Conservation (phyloP, 2,113 vertebrate species). For the Zosterops borbonicus region DNA sequence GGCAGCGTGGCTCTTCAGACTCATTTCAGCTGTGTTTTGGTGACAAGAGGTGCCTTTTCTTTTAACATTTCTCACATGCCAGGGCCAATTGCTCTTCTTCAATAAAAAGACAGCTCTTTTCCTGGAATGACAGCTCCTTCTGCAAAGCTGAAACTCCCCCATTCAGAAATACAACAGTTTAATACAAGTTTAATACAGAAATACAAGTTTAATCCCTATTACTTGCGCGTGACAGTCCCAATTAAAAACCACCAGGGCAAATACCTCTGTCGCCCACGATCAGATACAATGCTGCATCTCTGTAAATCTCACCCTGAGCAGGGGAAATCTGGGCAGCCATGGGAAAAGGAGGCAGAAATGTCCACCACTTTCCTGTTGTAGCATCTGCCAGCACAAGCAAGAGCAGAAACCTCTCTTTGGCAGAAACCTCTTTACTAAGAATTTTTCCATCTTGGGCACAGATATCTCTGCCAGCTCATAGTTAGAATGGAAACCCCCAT, state of each 20-base stretch:
- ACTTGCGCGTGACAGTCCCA: background rate
- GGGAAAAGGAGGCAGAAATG: background rate
- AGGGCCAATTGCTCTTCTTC: background rate
- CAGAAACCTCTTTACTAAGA: background rate
- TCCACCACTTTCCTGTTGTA: background rate
- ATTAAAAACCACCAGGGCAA: background rate
- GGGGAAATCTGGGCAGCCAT: background rate
- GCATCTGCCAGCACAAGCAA: background rate
- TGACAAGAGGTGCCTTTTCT: background rate
- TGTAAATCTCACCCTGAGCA: background rate
- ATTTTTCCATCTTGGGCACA: background rate
- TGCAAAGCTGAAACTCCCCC: background rate
- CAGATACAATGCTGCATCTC: background rate
- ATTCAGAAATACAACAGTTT: background rate
- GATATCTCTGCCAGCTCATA: background rate
- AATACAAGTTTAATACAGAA: background rate
- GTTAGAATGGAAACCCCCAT: background rate
- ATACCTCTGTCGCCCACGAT: background rate
- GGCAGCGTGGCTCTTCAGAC: accelerated
- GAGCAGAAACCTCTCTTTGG: background rate
- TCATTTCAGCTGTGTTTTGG: constrained; percentile 9
- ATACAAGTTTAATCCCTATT: constrained; percentile 14
- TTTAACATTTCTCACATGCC: background rate
- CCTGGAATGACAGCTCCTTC: background rate
- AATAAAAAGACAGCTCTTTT: background rate